Conservation (phyloP, 2,888 invertebrate species). For the Drosophila differens region DNA sequence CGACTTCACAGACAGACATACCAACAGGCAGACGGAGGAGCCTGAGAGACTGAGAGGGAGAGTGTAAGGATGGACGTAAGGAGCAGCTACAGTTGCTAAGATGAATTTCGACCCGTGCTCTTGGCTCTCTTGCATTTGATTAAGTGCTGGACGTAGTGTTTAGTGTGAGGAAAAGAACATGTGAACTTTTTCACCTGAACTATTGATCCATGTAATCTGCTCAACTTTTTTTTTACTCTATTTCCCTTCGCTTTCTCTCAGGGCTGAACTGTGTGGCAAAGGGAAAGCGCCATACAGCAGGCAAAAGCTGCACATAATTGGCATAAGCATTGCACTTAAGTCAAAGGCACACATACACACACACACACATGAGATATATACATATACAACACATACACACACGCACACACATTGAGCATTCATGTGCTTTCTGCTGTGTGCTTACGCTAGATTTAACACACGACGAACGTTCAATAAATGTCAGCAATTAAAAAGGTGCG, state of each 20-base stretch:
- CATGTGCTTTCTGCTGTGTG: constrained; percentile 36
- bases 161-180: constrained; percentile 62
- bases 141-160: constrained; percentile 72
- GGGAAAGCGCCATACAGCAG: constrained; percentile 30
- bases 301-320: constrained; percentile 69
- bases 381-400: neutral
- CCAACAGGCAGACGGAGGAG: neutral
- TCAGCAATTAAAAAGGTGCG: constrained; percentile 76
- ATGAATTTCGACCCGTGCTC: neutral
- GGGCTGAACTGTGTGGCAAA: neutral
- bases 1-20: constrained; percentile 12
- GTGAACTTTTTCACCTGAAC: constrained; percentile 76
- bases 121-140: constrained; percentile 64
- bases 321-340: constrained; percentile 77
- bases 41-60: neutral
- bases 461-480: constrained; percentile 69
- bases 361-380: neutral
- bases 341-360: constrained; percentile 53
- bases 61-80: constrained; percentile 1
- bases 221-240: constrained; percentile 25
- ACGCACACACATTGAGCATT: neutral
- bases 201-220: constrained; percentile 77
- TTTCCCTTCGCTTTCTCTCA: neutral
- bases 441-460: constrained; percentile 74
- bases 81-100: constrained; percentile 11